Base-by-base conservation (phyloP, 1,140 invertebrate species). In the Drosophila orena region DNA sequence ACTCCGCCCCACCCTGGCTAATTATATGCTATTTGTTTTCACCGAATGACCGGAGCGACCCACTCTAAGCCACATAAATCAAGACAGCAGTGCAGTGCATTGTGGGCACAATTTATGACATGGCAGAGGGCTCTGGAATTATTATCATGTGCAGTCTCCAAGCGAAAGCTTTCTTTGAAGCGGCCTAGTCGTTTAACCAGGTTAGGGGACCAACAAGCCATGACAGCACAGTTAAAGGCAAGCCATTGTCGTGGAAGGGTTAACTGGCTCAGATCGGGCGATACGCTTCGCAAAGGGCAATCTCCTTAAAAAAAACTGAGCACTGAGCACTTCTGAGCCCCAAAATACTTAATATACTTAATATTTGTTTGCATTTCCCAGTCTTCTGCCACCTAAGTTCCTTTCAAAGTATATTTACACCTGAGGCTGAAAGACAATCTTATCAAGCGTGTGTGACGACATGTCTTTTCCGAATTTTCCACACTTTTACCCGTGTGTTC, bases 11-110 rank as follows among this genome's bases (percentile, higher is more conserved):
- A 27, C 22, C 20, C 42, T 38, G 68, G 66, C 57, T 74, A 74
- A 74, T 74, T 74, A 62, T 74, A 74, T 74, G 68, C 71, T 62
- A 74, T 74, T 74, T 74, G 71, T 74, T 74, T 74, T 74, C 71
- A 53, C 57, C 43, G 47, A 72, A 54, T 60, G 47, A 60, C 68
- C 70, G 27, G 20, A 47, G 43, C 64, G 43, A 49, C 66, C 68
- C 55, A 72, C 54, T 50, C 70, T 52, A 53, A 14, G 43, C 42
- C 20, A 27, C 68, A 68, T 70, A 71, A 70, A 70, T 70, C 66
- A 70, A 47, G 50, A 35, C 42, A 70, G 69, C 66, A 70, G 20
- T 69, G 65, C 40, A 69, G 42, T 69, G 66, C 66, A 69, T 70
- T 70, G 64, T 70, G 64, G 8, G 8, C 11, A 69, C 49, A 69